Conservation (phyloP, 2,113 vertebrate species). For the Trinectes maculatus region DNA sequence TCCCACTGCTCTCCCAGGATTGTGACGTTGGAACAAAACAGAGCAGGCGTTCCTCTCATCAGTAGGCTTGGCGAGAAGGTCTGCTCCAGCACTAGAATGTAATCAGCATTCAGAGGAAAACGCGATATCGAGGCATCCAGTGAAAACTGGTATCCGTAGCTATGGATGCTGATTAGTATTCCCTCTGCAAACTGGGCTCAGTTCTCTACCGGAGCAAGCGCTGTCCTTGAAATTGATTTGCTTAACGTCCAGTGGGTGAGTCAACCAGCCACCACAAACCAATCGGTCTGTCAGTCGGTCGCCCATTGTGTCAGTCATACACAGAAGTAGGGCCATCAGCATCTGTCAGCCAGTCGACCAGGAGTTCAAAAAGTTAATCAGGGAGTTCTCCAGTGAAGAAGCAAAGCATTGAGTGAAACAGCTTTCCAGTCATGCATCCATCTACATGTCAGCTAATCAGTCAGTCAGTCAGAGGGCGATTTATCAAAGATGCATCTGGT, state of each 20-base stretch:
- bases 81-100: constrained; percentile 25
- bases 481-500: constrained; percentile 37
- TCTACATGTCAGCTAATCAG: not conserved
- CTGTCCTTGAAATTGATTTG: constrained; percentile 56
- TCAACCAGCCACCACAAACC: constrained; percentile 28
- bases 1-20: constrained; percentile 48
- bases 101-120: constrained; percentile 65
- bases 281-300: constrained; percentile 28
- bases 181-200: constrained; percentile 40
- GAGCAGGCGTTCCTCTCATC: constrained; percentile 47
- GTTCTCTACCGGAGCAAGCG: constrained; percentile 16
- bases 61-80: constrained; percentile 56
- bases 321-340: too few species aligned
- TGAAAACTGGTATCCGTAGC: constrained; percentile 52
- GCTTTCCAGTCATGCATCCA: constrained; percentile 14
- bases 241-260: constrained; percentile 12
- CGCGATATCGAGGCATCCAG: constrained; percentile 50
- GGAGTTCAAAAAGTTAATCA: too few species aligned
- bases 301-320: constrained; percentile 15
- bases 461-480: constrained; percentile 26
- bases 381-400: constrained; percentile 12
- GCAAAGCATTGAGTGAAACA: constrained; percentile 17
- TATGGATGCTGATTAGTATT: constrained; percentile 65
- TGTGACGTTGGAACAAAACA: constrained; percentile 54
- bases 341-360: constrained; percentile 5